These are phyloP conservation scores for Lasaia peninsularis DNA, from an alignment of 1,140 invertebrate genomes.

Conservation along the genomic window DNA sequence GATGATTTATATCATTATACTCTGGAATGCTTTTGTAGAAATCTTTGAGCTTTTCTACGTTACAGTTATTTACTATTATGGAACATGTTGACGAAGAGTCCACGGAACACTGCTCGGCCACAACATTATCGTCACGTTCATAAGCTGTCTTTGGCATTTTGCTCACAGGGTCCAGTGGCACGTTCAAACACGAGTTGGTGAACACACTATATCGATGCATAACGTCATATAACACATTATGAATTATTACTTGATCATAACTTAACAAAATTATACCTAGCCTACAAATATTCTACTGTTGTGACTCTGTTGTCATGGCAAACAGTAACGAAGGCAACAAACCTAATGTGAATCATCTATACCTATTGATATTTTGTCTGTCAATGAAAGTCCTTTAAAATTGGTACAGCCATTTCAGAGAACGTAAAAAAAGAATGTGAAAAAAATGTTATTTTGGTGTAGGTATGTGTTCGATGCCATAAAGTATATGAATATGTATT, in stretches of 20 bases:
- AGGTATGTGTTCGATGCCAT: too few species aligned
- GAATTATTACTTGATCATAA: not conserved
- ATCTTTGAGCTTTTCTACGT: conserved; percentile 79
- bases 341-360: too few species aligned
- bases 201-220: conserved; percentile 77
- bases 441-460: too few species aligned
- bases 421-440: too few species aligned
- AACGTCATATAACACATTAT: conserved; percentile 24
- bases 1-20: conserved; percentile 82
- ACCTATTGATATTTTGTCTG: too few species aligned
- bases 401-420: too few species aligned
- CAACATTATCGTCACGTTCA: conserved; percentile 75
- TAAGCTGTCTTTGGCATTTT: conserved; percentile 81
- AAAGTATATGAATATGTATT: too few species aligned
- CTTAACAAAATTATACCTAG: not conserved
- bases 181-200: conserved; percentile 81
- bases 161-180: conserved; percentile 81
- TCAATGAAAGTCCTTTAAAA: too few species aligned
- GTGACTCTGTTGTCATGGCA: conserved; percentile 13
- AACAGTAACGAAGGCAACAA: not conserved
- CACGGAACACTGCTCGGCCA: conserved; percentile 49
- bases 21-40: conserved; percentile 84
- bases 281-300: not conserved
- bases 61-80: conserved; percentile 37
- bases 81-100: conserved; percentile 51